A percentile compares a stretch with the other conserved stretches of the same genome.
These are phyloP conservation scores for Amphiura filiformis DNA, from an alignment of 35 echinoderm and acorn worm species.

Conservation along the genomic window DNA sequence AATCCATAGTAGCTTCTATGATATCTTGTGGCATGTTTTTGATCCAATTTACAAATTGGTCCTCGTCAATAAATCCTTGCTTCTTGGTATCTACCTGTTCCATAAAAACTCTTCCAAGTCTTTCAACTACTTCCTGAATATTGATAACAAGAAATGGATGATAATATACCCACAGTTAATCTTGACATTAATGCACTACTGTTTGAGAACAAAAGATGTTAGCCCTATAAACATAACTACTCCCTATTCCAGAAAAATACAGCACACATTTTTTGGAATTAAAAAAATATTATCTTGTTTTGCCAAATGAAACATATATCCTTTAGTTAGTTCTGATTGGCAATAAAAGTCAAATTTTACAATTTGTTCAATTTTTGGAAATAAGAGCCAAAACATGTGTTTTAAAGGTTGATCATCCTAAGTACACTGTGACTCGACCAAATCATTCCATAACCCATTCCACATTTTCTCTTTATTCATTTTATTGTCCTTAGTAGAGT, in stretches of 20 bases:
- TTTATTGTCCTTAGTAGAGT: no score
- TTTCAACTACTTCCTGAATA: neutral
- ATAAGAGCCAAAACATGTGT: neutral
- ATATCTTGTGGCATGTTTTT: neutral
- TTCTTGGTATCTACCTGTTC: neutral
- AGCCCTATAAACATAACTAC: neutral
- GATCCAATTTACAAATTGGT: neutral
- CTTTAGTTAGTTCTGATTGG: neutral
- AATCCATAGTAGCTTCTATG: neutral
- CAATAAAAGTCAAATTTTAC: no score
- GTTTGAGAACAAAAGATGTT: neutral
- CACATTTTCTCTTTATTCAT: neutral
- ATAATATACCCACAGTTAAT: neutral
- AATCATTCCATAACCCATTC: neutral
- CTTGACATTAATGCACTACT: neutral
- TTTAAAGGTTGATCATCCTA: neutral
- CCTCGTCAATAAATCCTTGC: neutral
- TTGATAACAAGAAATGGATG: neutral
- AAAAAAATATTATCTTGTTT: no score
- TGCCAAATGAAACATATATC: no score
- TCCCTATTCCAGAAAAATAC: no score
- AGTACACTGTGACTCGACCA: neutral
- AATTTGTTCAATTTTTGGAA: no score
- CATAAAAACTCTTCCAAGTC: neutral
- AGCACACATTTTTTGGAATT: no score